phyloP scores from a whole-genome alignment of 1,140 invertebrate species.

The Philopotamus ludificatus region DNA sequence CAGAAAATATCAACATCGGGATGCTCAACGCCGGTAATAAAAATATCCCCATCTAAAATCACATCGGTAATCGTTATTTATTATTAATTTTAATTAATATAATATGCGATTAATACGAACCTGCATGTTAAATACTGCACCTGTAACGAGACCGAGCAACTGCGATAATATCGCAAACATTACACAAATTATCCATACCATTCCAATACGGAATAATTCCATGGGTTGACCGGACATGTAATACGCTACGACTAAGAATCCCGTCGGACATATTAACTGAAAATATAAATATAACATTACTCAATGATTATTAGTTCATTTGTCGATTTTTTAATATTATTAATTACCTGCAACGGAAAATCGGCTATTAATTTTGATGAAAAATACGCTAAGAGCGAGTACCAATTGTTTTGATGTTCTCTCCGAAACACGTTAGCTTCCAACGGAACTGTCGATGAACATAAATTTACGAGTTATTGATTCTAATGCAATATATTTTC shows the following conservation, averaged over 20 bases:
- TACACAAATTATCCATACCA: slow-evolving; percentile 69
- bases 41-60: slow-evolving; percentile 74
- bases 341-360: slow-evolving; percentile 76
- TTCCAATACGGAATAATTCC: slow-evolving; percentile 63
- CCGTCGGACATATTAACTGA: slow-evolving; percentile 70
- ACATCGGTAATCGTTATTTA: slow-evolving; percentile 14
- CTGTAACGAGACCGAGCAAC: slow-evolving; percentile 73
- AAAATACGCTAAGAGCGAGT: slow-evolving; percentile 79
- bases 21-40: slow-evolving; percentile 77
- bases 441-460: slow-evolving; percentile 67
- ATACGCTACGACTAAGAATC: slow-evolving; percentile 75
- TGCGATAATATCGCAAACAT: slow-evolving; percentile 76
- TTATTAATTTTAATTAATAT: slow-evolving; percentile 5
- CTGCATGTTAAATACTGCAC: slow-evolving; percentile 68
- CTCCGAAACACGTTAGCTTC: slow-evolving; percentile 83
- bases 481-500: neutral
- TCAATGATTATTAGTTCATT: neutral
- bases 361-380: slow-evolving; percentile 83
- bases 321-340: slow-evolving; percentile 18
- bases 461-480: neutral
- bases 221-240: slow-evolving; percentile 79
- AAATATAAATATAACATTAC: slow-evolving; percentile 9
- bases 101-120: slow-evolving; percentile 47
- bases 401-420: slow-evolving; percentile 90
- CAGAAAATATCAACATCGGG: slow-evolving; percentile 81